Percentiles rank a stretch among this genome's conserved stretches.
These are phyloP conservation scores for Aporophyla lueneburgensis DNA, from an alignment of 2,888 invertebrate genomes.

Conservation along the genomic window DNA sequence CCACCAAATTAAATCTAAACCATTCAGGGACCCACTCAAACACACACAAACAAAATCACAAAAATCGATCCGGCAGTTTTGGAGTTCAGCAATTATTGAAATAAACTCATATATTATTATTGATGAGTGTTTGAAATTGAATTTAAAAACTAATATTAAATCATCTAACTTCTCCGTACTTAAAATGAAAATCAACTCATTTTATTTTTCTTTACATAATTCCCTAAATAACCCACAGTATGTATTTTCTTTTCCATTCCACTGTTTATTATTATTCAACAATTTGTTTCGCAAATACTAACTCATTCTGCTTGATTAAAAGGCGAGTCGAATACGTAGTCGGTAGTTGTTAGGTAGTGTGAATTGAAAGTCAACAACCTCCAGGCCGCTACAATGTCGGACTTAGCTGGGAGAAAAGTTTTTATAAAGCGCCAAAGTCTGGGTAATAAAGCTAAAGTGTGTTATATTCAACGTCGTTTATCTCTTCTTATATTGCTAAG, in stretches of 20 bases:
- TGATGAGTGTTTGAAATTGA: slow-evolving; percentile 15
- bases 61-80: no score
- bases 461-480: slow-evolving; percentile 34
- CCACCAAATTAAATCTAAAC: no score
- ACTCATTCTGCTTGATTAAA: slow-evolving; percentile 62
- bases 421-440: slow-evolving; percentile 45
- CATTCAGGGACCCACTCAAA: no score
- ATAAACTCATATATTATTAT: no score
- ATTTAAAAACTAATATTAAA: slow-evolving; percentile 25
- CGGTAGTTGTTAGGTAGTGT: slow-evolving; percentile 58
- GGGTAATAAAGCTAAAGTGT: slow-evolving; percentile 41
- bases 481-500: slow-evolving; percentile 48
- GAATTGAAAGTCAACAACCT: slow-evolving; percentile 78
- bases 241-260: slow-evolving; percentile 33
- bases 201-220: no score
- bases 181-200: no score
- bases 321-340: slow-evolving; percentile 37
- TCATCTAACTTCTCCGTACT: slow-evolving; percentile 12
- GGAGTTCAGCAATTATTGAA: no score
- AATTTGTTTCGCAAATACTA: slow-evolving; percentile 48
- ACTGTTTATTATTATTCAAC: slow-evolving; percentile 45
- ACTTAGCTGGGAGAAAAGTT: slow-evolving; percentile 51
- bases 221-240: slow-evolving; percentile 8
- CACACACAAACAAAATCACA: no score
- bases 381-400: slow-evolving; percentile 42